These are phyloP conservation scores for Melinopterus prodromus DNA, from an alignment of 2,888 invertebrate species.

Conservation along the genomic window DNA sequence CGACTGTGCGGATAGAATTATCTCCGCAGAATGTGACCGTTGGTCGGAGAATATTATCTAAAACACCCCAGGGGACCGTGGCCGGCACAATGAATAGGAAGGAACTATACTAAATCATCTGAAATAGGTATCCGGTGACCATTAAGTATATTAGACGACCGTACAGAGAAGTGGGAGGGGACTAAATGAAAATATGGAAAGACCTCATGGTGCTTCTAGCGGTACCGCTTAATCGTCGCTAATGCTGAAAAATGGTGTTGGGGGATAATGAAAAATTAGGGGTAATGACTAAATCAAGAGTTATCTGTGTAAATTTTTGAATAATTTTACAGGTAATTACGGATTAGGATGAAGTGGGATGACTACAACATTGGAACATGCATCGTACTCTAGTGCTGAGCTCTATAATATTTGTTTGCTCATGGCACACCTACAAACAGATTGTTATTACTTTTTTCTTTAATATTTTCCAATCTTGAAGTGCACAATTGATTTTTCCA, in stretches of 20 bases:
- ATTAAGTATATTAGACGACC: background rate
- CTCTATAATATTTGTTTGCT: too few species aligned
- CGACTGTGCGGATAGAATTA: background rate
- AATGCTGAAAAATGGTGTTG: background rate
- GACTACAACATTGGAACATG: too few species aligned
- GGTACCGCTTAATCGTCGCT: background rate
- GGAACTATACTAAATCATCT: background rate
- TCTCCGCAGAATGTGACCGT: background rate
- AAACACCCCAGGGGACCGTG: background rate
- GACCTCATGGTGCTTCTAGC: background rate
- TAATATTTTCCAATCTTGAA: too few species aligned
- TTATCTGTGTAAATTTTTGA: background rate
- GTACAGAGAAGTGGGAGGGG: background rate
- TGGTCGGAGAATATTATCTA: conserved; percentile 4
- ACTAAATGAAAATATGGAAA: background rate
- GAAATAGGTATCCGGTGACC: background rate
- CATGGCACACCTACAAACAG: too few species aligned
- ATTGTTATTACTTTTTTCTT: too few species aligned
- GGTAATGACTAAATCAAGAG: background rate
- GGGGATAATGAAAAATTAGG: background rate
- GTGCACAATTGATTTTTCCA: too few species aligned
- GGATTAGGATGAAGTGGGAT: too few species aligned
- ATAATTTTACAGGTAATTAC: too few species aligned
- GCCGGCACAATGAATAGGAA: background rate
- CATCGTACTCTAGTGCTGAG: too few species aligned